These are phyloP conservation scores for Pollimyrus isidori DNA, from an alignment of 2,113 vertebrate genomes.

Conservation along the genomic window DNA sequence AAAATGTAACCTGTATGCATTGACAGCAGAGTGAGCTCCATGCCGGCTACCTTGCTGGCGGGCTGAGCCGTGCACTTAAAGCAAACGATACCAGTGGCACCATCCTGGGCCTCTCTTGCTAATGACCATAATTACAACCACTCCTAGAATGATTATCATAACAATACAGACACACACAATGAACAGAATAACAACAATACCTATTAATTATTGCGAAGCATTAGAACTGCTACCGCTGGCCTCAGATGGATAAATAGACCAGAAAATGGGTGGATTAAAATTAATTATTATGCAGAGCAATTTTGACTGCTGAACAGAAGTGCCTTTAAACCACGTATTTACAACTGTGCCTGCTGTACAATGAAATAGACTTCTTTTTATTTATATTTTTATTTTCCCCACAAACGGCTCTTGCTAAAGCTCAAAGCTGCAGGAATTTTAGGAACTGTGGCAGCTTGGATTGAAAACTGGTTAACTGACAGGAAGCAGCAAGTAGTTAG, in stretches of 20 bases:
- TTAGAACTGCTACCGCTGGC: neutral
- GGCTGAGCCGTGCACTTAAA: neutral
- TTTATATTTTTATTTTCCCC: neutral
- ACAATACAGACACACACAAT: neutral
- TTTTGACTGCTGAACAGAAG: slow-evolving; percentile 1
- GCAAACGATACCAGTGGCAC: neutral
- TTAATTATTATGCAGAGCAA: neutral
- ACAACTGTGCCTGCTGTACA: neutral
- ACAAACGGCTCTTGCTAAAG: too few species aligned
- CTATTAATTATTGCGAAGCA: neutral
- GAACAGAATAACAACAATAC: neutral
- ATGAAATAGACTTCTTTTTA: neutral
- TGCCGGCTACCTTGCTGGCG: neutral
- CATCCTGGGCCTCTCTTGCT: neutral
- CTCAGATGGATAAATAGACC: neutral
- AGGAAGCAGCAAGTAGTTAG: too few species aligned
- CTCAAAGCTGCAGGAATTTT: too few species aligned
- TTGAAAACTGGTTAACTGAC: too few species aligned
- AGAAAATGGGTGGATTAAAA: slow-evolving; percentile 4
- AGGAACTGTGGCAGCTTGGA: too few species aligned
- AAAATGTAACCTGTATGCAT: slow-evolving; percentile 58
- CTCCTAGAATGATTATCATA: slow-evolving; percentile 10
- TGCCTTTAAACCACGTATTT: neutral
- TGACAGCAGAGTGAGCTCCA: neutral
- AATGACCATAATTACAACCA: neutral